phyloP scores from a whole-genome alignment of 2,797 vertebrate genomes.

The Eleutherodactylus coqui region DNA sequence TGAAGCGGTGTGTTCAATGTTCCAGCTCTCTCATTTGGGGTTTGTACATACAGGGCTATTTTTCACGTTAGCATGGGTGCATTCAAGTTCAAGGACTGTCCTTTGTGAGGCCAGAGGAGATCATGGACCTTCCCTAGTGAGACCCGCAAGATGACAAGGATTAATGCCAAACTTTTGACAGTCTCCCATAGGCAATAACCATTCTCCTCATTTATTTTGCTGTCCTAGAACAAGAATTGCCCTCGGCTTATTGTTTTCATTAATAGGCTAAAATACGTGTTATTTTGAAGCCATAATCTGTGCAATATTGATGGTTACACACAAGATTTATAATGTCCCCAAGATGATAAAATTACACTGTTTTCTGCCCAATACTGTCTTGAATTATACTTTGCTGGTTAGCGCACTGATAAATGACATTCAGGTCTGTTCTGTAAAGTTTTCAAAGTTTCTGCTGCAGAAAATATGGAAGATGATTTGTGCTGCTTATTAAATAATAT shows the following conservation, averaged over 20 bases:
- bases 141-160: slow-evolving; percentile 49
- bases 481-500: background rate
- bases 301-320: slow-evolving; percentile 42
- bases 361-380: background rate
- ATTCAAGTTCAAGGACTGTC: slow-evolving; percentile 52
- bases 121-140: slow-evolving; percentile 34
- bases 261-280: slow-evolving; percentile 54
- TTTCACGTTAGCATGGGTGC: slow-evolving; percentile 7
- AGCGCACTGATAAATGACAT: slow-evolving; percentile 16
- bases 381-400: slow-evolving; percentile 28
- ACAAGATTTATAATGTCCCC: slow-evolving; percentile 44
- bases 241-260: slow-evolving; percentile 59
- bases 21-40: background rate
- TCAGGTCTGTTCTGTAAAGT: background rate
- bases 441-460: slow-evolving; percentile 10
- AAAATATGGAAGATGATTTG: background rate
- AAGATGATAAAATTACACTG: slow-evolving; percentile 44
- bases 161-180: slow-evolving; percentile 53
- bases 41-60: background rate
- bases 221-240: slow-evolving; percentile 54
- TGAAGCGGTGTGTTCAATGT: slow-evolving; percentile 10
- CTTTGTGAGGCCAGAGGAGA: slow-evolving; percentile 40
- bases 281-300: slow-evolving; percentile 45
- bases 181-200: slow-evolving; percentile 47
- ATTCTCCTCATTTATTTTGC: slow-evolving; percentile 52